Evolutionary conservation across 37 sponge, comb jelly and placozoan genomes (phyloP), one percentile per base, ranked within the genome.

Genomic region (Chondrosia reniformis): DNA sequence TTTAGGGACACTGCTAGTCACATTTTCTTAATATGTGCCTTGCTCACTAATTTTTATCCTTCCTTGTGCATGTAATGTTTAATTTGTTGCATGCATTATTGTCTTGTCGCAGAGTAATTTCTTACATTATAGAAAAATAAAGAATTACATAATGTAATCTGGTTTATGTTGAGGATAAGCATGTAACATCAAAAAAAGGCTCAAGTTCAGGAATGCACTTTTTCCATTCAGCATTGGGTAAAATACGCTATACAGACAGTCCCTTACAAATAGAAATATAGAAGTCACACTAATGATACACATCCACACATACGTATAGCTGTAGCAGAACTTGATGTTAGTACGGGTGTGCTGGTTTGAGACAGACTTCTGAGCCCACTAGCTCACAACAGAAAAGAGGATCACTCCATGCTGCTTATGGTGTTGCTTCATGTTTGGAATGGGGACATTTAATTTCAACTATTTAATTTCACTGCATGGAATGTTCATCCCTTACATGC

Each of bases 391-490:
- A 86, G 55, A 81, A 79, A 36, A 17, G 21, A 1, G 55, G 40
- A 52, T 79, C 80, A n/a, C 28, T 55, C n/a, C 80, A 72, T 63
- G 84, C 84, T 63, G 73, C 80, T 63, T 74, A 36, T 17, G 84
- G 84, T 19, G 76, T 74, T 5, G 40, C 36, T 55, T 79, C 41
- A 49, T 62, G 42, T 36, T 75, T 63, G 17, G 58, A 30, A 45
- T 80, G 83, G 24, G 88, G 88, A 59, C 80, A 83, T 41, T 88
- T 88, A 65, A 83, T 55, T 46, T 87, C 87, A 22, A 77, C 30
- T 30, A 87, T 27, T 25, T 79, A 82, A 36, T 54, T 9, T 15
- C 8, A 28, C n/a, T 45, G 31, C 22, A 8, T 33, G 44, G 37
- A 32, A 31, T 30, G 9, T 39, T 2, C 1, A 63, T 87, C 87